These are phyloP conservation scores for Heliornis fulica DNA, from an alignment of 2,113 vertebrate species.

Conservation along the genomic window DNA sequence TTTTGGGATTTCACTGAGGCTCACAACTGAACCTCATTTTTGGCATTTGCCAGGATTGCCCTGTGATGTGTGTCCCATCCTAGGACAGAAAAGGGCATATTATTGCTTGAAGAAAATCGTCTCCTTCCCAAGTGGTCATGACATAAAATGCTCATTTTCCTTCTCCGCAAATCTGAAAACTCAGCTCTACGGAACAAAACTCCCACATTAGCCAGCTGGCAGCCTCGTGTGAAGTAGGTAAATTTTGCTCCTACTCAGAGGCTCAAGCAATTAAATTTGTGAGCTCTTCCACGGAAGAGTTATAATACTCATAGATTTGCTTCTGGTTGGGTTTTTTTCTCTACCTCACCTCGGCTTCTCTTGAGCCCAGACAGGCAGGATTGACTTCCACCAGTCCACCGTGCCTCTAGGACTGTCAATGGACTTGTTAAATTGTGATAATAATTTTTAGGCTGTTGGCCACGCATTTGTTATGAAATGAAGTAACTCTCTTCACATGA, in stretches of 20 bases:
- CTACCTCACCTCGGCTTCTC: not conserved
- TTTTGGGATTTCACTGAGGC: not conserved
- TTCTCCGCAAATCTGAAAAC: not conserved
- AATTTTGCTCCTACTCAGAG: not conserved
- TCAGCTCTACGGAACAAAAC: not conserved
- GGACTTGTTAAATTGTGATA: not conserved
- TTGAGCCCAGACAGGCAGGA: not conserved
- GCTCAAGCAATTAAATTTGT: not conserved
- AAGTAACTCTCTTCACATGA: constrained; percentile 13
- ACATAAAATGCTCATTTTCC: not conserved
- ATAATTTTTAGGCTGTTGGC: constrained; percentile 21
- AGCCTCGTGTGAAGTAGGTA: not conserved
- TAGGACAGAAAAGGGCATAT: not conserved
- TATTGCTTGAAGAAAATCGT: not conserved
- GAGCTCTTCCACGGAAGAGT: not conserved
- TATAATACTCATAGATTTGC: not conserved
- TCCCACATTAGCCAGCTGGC: not conserved
- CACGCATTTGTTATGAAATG: constrained; percentile 10
- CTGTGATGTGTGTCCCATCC: not conserved
- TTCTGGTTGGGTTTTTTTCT: not conserved
- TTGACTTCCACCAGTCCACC: not conserved
- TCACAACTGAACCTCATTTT: not conserved
- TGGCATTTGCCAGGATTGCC: not conserved
- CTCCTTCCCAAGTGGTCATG: not conserved
- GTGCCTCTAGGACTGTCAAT: not conserved